Conservation (phyloP, 2,888 invertebrate species). For the Sipha maydis region DNA sequence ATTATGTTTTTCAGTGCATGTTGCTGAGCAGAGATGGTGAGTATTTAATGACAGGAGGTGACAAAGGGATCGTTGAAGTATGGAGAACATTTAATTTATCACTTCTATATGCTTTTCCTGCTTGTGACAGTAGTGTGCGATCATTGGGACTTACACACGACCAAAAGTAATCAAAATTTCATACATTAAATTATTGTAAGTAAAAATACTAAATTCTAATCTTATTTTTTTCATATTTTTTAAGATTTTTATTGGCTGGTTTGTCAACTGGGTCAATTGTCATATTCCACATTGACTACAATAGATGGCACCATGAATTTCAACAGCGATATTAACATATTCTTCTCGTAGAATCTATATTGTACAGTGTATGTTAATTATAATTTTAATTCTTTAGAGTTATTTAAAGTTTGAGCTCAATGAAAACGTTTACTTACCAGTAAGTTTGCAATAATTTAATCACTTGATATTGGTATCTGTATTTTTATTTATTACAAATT, state of each 20-base stretch:
- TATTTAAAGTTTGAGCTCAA: constrained; percentile 47
- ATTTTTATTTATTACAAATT: not conserved
- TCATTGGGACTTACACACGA: constrained; percentile 97
- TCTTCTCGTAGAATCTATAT: not conserved
- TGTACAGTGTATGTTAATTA: constrained; percentile 8
- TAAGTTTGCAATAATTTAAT: constrained; percentile 26
- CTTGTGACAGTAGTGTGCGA: constrained; percentile 93
- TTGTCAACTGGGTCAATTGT: constrained; percentile 97
- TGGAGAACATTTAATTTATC: constrained; percentile 98
- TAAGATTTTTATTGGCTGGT: constrained; percentile 94
- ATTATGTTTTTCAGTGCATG: constrained; percentile 76
- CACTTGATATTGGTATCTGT: not conserved
- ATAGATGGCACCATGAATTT: constrained; percentile 96
- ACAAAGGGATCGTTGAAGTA: constrained; percentile 96
- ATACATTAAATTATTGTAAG: not conserved
- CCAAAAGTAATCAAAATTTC: constrained; percentile 84
- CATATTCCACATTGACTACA: constrained; percentile 99
- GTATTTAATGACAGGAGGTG: constrained; percentile 97
- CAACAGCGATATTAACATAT: constrained; percentile 86
- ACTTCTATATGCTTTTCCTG: constrained; percentile 96
- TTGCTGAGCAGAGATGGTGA: constrained; percentile 97
- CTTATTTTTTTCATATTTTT: constrained; percentile 66
- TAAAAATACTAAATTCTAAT: not conserved
- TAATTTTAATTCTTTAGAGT: not conserved
- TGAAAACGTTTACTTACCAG: constrained; percentile 11